phyloP scores from a whole-genome alignment of 2,888 invertebrate species.

The Euplagia quadripunctaria region DNA sequence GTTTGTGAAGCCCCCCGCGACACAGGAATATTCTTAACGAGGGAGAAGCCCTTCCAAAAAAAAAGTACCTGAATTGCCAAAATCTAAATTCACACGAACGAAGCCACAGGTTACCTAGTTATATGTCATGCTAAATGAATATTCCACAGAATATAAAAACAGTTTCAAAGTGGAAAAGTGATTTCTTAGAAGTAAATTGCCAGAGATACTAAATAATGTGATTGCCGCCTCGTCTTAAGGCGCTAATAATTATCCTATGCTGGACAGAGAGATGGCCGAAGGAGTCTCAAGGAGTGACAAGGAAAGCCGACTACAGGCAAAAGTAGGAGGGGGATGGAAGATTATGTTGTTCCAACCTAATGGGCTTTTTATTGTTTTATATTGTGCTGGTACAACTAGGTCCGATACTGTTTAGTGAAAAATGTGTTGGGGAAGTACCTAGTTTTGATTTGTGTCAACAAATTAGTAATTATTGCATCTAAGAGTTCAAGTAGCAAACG shows the following conservation, averaged over 20 bases:
- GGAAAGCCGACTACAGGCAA: background rate
- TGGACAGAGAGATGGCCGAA: constrained; percentile 38
- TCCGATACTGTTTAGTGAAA: constrained; percentile 26
- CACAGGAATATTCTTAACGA: no score
- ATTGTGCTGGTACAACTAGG: constrained; percentile 51
- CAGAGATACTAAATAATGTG: constrained; percentile 57
- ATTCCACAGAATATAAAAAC: constrained; percentile 3
- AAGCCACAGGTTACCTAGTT: no score
- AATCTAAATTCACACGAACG: no score
- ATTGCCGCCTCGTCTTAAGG: constrained; percentile 66
- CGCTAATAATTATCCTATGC: constrained; percentile 63
- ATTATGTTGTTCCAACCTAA: constrained; percentile 63
- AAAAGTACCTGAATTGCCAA: no score
- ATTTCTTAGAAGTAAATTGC: constrained; percentile 50
- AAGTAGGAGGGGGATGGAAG: constrained; percentile 44
- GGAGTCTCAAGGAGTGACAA: constrained; percentile 26
- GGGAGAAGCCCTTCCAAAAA: no score
- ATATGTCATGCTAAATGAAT: background rate
- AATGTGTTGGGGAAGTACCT: constrained; percentile 9
- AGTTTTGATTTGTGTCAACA: no score
- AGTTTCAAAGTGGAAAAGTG: constrained; percentile 36
- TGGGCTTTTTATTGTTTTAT: constrained; percentile 74
- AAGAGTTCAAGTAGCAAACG: no score
- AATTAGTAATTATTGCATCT: no score
- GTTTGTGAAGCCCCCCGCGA: no score